Evolutionary conservation across 2,888 invertebrate species (phyloP).

Genomic region (Tortrix viridana): DNA sequence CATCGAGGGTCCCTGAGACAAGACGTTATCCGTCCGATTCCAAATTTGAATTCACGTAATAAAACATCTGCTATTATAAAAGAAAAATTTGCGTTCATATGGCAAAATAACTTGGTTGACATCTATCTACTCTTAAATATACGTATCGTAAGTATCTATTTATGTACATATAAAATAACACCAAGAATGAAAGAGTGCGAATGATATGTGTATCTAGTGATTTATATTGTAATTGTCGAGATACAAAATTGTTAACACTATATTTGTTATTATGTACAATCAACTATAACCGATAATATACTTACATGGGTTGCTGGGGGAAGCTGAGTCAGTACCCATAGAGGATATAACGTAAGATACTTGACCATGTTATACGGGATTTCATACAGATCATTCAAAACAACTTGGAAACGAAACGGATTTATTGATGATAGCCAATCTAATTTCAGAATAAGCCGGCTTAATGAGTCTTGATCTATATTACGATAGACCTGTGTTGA

Average conservation of each 20-base stretch:
- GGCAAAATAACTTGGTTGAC: conserved; percentile 50
- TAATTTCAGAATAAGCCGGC: too few relatives aligned
- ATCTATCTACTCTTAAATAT: conserved; percentile 49
- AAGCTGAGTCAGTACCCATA: conserved; percentile 40
- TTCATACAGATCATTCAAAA: too few relatives aligned
- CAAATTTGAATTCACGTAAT: conserved; percentile 28
- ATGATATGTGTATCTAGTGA: conserved; percentile 82
- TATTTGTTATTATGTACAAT: conserved; percentile 59
- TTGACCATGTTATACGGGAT: too few relatives aligned
- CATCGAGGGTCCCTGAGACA: conserved; percentile 41
- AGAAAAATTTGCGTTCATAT: conserved; percentile 41
- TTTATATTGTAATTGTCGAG: conserved; percentile 54
- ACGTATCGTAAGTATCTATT: conserved; percentile 44
- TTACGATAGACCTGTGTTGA: too few relatives aligned
- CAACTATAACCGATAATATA: conserved; percentile 47
- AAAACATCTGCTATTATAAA: conserved; percentile 15
- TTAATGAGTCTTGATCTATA: too few relatives aligned
- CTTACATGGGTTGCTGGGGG: conserved; percentile 48
- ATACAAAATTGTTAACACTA: conserved; percentile 76
- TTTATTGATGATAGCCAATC: too few relatives aligned
- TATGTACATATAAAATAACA: conserved; percentile 65
- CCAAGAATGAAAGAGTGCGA: conserved; percentile 78
- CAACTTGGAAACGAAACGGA: too few relatives aligned
- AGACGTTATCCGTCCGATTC: conserved; percentile 34
- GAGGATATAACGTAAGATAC: not conserved